Evolutionary conservation across 2,888 invertebrate species (phyloP).

Genomic region (Schizotus pectinicornis): DNA sequence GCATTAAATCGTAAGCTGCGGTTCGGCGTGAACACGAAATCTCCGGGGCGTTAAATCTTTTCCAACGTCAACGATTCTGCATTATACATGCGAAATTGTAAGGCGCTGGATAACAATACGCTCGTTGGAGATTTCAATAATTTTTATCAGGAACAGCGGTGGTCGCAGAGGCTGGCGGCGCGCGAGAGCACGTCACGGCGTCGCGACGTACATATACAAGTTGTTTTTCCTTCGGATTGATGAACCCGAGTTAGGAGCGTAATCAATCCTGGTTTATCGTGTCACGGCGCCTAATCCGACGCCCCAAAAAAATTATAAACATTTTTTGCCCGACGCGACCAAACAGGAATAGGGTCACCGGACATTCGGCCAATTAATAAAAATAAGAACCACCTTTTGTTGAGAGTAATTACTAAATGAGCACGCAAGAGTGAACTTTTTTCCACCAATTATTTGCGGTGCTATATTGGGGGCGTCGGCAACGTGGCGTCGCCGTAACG

Average conservation of each 20-base stretch:
- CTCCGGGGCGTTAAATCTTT: constrained; percentile 17
- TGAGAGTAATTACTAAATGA: too few relatives aligned
- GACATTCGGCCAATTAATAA: too few relatives aligned
- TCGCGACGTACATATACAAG: constrained; percentile 2
- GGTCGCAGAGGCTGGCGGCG: not conserved
- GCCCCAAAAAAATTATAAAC: too few relatives aligned
- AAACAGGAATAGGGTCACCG: too few relatives aligned
- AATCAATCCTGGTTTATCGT: too few relatives aligned
- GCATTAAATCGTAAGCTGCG: constrained; percentile 9
- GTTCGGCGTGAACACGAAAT: constrained; percentile 14
- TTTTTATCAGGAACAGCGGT: constrained; percentile 10
- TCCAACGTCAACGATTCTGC: constrained; percentile 12
- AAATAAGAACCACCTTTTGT: too few relatives aligned
- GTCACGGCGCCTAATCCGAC: too few relatives aligned
- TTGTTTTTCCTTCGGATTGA: not conserved
- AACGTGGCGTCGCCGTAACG: constrained; percentile 6
- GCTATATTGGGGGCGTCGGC: not conserved
- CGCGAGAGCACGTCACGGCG: not conserved
- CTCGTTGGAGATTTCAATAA: constrained; percentile 13
- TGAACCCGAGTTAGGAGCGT: too few relatives aligned
- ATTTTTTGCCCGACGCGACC: too few relatives aligned
- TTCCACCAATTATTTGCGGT: too few relatives aligned
- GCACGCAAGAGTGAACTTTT: too few relatives aligned
- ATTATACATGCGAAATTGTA: constrained; percentile 20
- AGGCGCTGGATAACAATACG: constrained; percentile 11